These are phyloP conservation scores for Planiliza haematocheilus DNA, from an alignment of 2,113 vertebrate species.

Conservation along the genomic window DNA sequence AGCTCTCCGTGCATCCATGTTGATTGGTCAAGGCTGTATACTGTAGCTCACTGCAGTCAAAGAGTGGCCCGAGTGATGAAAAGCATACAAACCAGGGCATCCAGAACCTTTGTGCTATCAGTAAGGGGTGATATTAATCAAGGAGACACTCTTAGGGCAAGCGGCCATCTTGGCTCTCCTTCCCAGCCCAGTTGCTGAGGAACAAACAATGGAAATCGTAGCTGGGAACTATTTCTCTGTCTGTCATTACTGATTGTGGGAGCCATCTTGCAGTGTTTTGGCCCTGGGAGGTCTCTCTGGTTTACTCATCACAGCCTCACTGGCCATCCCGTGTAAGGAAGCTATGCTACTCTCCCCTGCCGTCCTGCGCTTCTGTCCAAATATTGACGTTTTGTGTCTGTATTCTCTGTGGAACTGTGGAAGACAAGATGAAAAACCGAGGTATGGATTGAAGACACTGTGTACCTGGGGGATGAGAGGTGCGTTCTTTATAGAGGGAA, in stretches of 20 bases:
- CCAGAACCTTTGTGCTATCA: slow-evolving; percentile 35
- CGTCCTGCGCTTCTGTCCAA: slow-evolving; percentile 69
- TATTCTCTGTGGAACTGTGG: slow-evolving; percentile 61
- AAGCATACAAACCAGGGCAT: slow-evolving; percentile 26
- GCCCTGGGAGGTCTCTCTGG: slow-evolving; percentile 67
- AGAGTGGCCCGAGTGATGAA: slow-evolving; percentile 17
- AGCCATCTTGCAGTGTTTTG: slow-evolving; percentile 48
- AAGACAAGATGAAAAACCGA: slow-evolving; percentile 74
- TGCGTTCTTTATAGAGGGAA: neutral
- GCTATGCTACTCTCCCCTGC: slow-evolving; percentile 52
- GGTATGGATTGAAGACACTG: slow-evolving; percentile 55
- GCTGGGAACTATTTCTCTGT: slow-evolving; percentile 45
- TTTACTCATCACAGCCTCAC: slow-evolving; percentile 66
- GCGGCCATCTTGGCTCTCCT: slow-evolving; percentile 55
- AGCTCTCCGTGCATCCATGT: neutral
- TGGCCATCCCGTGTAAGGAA: slow-evolving; percentile 57
- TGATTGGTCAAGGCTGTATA: neutral
- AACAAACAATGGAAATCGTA: slow-evolving; percentile 53
- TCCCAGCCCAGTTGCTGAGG: slow-evolving; percentile 28
- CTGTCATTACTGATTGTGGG: slow-evolving; percentile 54
- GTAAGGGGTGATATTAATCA: slow-evolving; percentile 59
- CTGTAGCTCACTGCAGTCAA: slow-evolving; percentile 11
- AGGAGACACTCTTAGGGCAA: slow-evolving; percentile 43
- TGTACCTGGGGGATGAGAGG: slow-evolving; percentile 36
- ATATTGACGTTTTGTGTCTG: slow-evolving; percentile 72